Base-by-base conservation (phyloP, 2,888 invertebrate species). In the Ceraclea dissimilis region DNA sequence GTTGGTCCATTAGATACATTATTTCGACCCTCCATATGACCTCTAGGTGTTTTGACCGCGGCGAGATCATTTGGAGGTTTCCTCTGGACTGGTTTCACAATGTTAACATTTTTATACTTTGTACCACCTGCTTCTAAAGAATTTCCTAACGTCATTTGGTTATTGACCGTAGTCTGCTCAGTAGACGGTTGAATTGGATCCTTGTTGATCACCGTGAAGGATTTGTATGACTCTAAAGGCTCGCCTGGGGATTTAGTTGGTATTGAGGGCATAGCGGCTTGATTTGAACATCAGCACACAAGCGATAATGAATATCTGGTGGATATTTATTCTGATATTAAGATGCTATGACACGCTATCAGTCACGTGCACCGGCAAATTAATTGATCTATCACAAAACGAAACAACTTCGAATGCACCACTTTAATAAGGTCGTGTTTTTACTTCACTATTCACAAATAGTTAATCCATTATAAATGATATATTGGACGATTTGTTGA, bases 61-160 rank as follows among this genome's bases (percentile, higher is more conserved):
- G 34, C 26, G 13, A n/a, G n/a, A 21, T 58, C 56, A 49, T 44
- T 18, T 17, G 33, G 50, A 1, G 64, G 65, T 60, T 65, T 68
- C 62, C 66, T 71, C 63, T 66, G 71, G 63, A 71, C 65, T 56
- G 74, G 74, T 63, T 68, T 69, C 61, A 75, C 76, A 33, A 64
- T 60, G 49, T 62, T 64, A 44, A 54, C 61, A 21, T 57, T 31
- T 49, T 19, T 57, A 26, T 17, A 43, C 4, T 53, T 33, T 10
- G 51, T 54, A 1, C 16, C 52, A 11, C 49, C 34, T 10, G 49
- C 52, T 19, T 54, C 49, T 4, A 51, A 44, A 33, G 49, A 22
- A 10, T 33, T 33, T 1, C 51, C 51, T 21, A 47, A 33, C 17
- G 52, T 31, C 44, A 53, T 49, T 22, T 33, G 57, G 13, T 48